Conservation (phyloP, 2,797 vertebrate genomes). For the Oceanodroma leucorhoa region DNA sequence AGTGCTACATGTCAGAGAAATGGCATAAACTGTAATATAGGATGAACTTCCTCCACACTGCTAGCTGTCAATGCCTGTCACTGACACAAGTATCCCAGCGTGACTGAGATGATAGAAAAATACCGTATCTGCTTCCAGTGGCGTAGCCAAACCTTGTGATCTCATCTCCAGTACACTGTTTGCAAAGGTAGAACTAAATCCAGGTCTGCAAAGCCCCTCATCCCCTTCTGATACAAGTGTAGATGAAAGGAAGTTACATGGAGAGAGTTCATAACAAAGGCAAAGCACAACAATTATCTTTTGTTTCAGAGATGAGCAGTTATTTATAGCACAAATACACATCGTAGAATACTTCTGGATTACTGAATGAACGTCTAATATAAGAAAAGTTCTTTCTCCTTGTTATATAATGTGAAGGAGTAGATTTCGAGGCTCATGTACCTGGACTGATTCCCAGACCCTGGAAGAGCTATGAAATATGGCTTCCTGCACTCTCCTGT, state of each 20-base stretch:
- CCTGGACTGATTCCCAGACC: neutral
- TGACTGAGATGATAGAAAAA: neutral
- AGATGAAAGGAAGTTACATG: neutral
- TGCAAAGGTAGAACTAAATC: neutral
- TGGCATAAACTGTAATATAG: neutral
- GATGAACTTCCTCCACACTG: neutral
- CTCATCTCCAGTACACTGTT: neutral
- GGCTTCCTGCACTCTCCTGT: neutral
- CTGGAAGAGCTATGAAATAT: neutral
- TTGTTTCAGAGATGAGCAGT: neutral
- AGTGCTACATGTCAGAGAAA: neutral
- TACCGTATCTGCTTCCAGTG: neutral
- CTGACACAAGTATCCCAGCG: neutral
- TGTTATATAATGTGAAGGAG: neutral
- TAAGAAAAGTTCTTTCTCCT: neutral
- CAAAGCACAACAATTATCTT: neutral
- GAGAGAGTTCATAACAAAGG: neutral
- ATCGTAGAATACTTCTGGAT: neutral
- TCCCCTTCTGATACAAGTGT: neutral
- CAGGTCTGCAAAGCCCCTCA: neutral
- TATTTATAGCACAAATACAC: neutral
- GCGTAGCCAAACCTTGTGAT: neutral
- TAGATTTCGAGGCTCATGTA: neutral
- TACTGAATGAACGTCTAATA: neutral
- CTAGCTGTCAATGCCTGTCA: neutral